Evolutionary conservation across 2,113 vertebrate genomes (phyloP).

Genomic region (Zingel zingel): DNA sequence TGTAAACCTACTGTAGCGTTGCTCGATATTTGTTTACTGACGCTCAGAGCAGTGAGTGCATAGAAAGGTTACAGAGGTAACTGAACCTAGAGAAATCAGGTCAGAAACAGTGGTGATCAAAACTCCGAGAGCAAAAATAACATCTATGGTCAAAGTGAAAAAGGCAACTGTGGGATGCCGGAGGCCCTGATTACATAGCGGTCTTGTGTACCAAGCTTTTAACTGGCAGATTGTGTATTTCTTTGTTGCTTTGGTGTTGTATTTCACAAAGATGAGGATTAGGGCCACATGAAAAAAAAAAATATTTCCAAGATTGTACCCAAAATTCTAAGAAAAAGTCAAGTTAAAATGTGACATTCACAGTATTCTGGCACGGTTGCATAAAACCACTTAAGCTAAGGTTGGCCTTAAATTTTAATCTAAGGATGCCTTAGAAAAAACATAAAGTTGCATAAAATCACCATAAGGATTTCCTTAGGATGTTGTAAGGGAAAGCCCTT

Average conservation of each 20-base stretch:
- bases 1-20: constrained; percentile 25
- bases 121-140: constrained; percentile 64
- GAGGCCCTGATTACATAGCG: constrained; percentile 68
- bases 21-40: constrained; percentile 34
- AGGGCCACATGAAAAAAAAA: constrained; percentile 32
- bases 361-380: no score
- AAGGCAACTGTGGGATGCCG: constrained; percentile 49
- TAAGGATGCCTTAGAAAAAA: no score
- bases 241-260: constrained; percentile 53
- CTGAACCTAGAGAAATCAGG: constrained; percentile 42
- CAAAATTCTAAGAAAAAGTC: constrained; percentile 17
- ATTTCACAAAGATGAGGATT: constrained; percentile 55
- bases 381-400: no score
- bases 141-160: constrained; percentile 63
- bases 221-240: constrained; percentile 42
- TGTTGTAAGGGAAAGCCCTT: no score
- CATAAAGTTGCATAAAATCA: no score
- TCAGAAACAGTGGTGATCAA: constrained; percentile 58
- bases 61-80: constrained; percentile 53
- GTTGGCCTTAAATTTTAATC: no score
- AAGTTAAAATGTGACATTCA: no score
- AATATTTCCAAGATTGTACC: constrained; percentile 18
- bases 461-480: no score
- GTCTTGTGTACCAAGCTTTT: constrained; percentile 52
- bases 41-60: constrained; percentile 31